Evolutionary conservation across 2,797 vertebrate species (phyloP).

Genomic region (Antennarius maculatus): DNA sequence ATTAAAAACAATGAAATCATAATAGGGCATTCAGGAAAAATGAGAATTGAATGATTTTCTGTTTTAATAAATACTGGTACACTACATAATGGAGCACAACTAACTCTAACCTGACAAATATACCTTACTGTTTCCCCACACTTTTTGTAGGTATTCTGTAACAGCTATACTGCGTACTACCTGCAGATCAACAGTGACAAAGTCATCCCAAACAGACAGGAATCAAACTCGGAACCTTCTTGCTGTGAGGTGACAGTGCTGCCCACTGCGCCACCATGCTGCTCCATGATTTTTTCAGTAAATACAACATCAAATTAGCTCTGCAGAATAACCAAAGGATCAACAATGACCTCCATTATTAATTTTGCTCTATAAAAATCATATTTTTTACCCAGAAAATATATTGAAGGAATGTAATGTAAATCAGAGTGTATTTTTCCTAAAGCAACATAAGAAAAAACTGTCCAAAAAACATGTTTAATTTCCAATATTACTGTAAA

Average conservation of each 20-base stretch:
- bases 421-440: too few species aligned
- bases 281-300: not conserved
- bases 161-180: not conserved
- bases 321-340: not conserved
- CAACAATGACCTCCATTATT: constrained; percentile 3
- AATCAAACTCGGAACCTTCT: too few species aligned
- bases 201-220: not conserved
- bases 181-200: not conserved
- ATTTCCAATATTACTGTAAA: too few species aligned
- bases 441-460: too few species aligned
- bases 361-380: not conserved
- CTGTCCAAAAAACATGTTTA: too few species aligned
- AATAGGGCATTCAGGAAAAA: too few species aligned
- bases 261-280: too few species aligned
- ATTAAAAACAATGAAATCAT: too few species aligned
- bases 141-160: not conserved
- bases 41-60: too few species aligned
- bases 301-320: constrained; percentile 5
- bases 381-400: not conserved
- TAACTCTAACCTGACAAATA: not conserved
- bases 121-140: not conserved
- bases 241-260: too few species aligned
- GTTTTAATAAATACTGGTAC: too few species aligned
- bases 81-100: not conserved
- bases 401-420: not conserved